phyloP scores from a whole-genome alignment of 2,797 vertebrate species.

The Anolis apletophallus region DNA sequence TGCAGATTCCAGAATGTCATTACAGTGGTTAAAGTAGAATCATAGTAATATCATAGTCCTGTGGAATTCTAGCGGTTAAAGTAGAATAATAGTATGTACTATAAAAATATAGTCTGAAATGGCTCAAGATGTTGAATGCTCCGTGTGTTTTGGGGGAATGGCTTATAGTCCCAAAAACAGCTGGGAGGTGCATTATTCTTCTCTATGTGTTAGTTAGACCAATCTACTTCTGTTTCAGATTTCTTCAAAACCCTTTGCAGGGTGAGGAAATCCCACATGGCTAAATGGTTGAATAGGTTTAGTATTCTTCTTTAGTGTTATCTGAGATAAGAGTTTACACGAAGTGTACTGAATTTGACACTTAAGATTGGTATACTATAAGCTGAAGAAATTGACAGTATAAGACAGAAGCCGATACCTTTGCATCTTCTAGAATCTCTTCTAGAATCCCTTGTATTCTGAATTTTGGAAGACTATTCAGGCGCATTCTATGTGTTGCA shows the following conservation, averaged over 20 bases:
- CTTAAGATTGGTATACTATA: neutral
- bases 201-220: too few species aligned
- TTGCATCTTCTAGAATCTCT: neutral
- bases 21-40: too few species aligned
- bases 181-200: too few species aligned
- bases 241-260: neutral
- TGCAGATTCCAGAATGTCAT: too few species aligned
- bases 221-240: neutral
- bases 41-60: too few species aligned
- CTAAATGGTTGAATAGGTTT: neutral
- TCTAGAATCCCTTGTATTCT: neutral
- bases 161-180: too few species aligned
- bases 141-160: too few species aligned
- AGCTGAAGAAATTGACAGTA: neutral
- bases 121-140: too few species aligned
- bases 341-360: neutral
- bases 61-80: too few species aligned
- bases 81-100: too few species aligned
- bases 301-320: neutral
- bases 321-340: neutral
- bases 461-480: neutral
- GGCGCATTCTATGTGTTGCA: fast-evolving
- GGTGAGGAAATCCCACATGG: neutral
- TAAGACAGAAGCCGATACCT: conserved; percentile 7
- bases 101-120: too few species aligned